phyloP scores from a whole-genome alignment of 2,888 invertebrate genomes.

The Urechis unicinctus region DNA sequence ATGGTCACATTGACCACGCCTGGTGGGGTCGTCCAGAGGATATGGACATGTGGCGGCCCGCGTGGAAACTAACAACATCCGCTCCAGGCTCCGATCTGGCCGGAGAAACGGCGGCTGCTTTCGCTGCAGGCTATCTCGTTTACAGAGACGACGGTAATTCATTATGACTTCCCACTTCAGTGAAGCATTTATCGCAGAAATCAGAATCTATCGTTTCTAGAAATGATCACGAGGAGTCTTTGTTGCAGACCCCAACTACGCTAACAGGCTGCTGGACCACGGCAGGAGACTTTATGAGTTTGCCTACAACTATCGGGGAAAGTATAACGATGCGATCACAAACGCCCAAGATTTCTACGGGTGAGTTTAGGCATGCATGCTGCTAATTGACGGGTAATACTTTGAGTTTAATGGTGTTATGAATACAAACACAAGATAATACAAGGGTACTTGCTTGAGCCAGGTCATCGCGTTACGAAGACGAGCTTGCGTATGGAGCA shows the following conservation, averaged over 20 bases:
- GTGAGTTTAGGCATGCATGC: no score
- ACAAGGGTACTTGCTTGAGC: background rate
- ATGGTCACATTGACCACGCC: no score
- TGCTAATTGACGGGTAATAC: no score
- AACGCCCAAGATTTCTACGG: constrained; percentile 54
- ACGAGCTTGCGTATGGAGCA: constrained; percentile 37
- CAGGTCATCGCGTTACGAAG: constrained; percentile 27
- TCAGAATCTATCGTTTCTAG: background rate
- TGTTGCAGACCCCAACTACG: constrained; percentile 39
- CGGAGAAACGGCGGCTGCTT: constrained; percentile 59
- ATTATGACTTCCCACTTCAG: no score
- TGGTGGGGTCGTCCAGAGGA: constrained; percentile 64
- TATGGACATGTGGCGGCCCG: constrained; percentile 56
- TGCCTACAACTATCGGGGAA: constrained; percentile 53
- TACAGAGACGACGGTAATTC: constrained; percentile 32
- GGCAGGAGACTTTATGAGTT: constrained; percentile 53
- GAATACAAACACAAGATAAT: no score
- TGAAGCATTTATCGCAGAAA: no score
- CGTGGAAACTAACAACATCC: constrained; percentile 56
- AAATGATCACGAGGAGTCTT: background rate
- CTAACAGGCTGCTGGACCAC: constrained; percentile 53
- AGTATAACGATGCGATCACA: constrained; percentile 56
- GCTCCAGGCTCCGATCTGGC: constrained; percentile 61
- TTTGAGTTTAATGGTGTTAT: no score
- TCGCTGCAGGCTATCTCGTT: constrained; percentile 57